A percentile compares a stretch with the other conserved stretches of the same genome.
Conservation (phyloP, 2,113 vertebrate species). For the Heliornis fulica region DNA sequence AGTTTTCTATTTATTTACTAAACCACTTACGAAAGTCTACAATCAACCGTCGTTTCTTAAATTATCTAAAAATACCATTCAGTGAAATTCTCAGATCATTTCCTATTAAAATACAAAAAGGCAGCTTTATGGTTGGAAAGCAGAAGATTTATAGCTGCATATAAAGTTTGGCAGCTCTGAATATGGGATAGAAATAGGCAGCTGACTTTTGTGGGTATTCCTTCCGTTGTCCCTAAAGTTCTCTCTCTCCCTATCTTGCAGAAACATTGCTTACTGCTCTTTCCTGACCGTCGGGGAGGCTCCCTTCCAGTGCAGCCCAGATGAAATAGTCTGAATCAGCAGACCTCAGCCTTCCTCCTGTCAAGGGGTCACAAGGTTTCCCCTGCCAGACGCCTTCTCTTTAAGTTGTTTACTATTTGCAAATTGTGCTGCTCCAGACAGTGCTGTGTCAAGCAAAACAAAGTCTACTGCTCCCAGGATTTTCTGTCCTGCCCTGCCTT, state of each 20-base stretch:
- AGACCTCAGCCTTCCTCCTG: constrained; percentile 17
- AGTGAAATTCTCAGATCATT: neutral
- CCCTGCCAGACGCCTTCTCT: neutral
- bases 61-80: constrained; percentile 2
- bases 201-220: neutral
- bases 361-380: neutral
- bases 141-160: neutral
- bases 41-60: neutral
- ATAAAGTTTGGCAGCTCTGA: neutral
- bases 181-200: neutral
- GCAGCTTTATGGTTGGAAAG: neutral
- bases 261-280: neutral
- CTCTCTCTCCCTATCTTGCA: neutral
- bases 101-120: constrained; percentile 18
- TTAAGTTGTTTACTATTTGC: neutral
- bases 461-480: neutral
- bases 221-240: neutral
- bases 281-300: neutral
- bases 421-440: neutral
- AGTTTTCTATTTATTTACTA: constrained; percentile 28
- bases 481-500: neutral
- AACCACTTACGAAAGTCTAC: neutral
- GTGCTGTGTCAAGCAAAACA: neutral
- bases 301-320: neutral
- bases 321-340: neutral